phyloP scores from a whole-genome alignment of 2,113 vertebrate genomes.

The Stegostoma tigrinum region DNA sequence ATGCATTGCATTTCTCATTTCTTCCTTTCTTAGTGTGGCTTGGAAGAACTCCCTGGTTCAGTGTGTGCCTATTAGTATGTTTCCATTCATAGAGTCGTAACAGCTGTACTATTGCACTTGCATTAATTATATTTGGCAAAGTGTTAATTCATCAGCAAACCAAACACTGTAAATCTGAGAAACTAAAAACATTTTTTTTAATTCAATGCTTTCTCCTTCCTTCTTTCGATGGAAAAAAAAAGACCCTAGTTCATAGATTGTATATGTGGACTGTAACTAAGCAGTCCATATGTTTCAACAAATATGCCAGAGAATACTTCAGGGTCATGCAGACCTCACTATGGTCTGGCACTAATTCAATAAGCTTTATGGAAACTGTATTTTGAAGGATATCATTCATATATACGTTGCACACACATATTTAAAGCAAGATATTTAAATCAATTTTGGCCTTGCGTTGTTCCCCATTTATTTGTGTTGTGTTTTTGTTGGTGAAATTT shows the following conservation, averaged over 20 bases:
- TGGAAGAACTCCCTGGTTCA: background rate
- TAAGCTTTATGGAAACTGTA: background rate
- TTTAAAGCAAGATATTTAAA: background rate
- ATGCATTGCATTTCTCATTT: constrained; percentile 14
- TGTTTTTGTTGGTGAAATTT: background rate
- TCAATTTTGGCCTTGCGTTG: background rate
- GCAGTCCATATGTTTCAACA: constrained; percentile 19
- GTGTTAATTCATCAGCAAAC: background rate
- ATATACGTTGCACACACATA: background rate
- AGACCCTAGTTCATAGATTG: background rate
- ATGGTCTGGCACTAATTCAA: background rate
- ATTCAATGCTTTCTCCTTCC: background rate
- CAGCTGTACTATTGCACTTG: background rate
- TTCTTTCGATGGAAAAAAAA: background rate
- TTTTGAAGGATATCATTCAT: background rate
- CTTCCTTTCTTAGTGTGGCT: constrained; percentile 13
- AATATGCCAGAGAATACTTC: constrained; percentile 15
- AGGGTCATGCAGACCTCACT: background rate
- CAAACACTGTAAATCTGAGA: background rate
- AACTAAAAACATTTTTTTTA: background rate
- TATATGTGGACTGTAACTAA: constrained; percentile 7
- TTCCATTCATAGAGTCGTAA: background rate
- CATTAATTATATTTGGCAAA: constrained; percentile 21
- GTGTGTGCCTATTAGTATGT: background rate
- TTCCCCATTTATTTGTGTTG: background rate